Evolutionary conservation across 1,140 invertebrate genomes (phyloP), one percentile per base, ranked within the genome.

Genomic region (Drosophila lowei): DNA sequence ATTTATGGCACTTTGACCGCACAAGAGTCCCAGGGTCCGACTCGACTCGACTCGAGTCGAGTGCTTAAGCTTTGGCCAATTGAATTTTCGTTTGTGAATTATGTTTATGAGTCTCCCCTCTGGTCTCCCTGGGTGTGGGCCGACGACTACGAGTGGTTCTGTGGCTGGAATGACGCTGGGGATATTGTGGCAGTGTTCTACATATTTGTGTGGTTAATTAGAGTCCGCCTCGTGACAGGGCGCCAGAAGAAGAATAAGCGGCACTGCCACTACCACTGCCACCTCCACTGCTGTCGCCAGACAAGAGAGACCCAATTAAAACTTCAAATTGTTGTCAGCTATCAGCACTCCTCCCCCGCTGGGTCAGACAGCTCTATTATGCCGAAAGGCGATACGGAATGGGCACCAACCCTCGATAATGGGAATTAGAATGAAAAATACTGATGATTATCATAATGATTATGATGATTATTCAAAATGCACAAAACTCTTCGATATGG

Each of bases 1-100:
- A 88, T 85, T 85, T 86, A 88, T 81, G 77, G 83, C 81, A 61
- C 77, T 77, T 79, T 79, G 65, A 84, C 74, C 56, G 54, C 42
- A 38, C 34, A 38, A 38, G 34, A 38, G 58, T 63, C 44, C 54
- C 63, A 47, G 59, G 34, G 63, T 60, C 72, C 28, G 15, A 16
- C 25, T 28, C 16, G 11, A 30, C 21, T 46, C 15, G 25, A 52
- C 42, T 25, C 15, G 38, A 23, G 11, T 46, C 49, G 58, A 81
- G 73, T 77, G 65, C 57, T 63, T 68, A 56, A 88, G 78, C 59
- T 70, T 48, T 58, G 66, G 54, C 74, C 83, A 88, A 81, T 88
- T 88, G 78, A 86, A 81, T 78, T 80, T 74, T 73, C 62, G 66
- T 60, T 60, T 61, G 56, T 86, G 84, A 83, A 83, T 86, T 86